A percentile compares a stretch with the other conserved stretches of the same genome.
These are phyloP conservation scores for Zelleria hepariella DNA, from an alignment of 2,888 invertebrate genomes.

Conservation along the genomic window DNA sequence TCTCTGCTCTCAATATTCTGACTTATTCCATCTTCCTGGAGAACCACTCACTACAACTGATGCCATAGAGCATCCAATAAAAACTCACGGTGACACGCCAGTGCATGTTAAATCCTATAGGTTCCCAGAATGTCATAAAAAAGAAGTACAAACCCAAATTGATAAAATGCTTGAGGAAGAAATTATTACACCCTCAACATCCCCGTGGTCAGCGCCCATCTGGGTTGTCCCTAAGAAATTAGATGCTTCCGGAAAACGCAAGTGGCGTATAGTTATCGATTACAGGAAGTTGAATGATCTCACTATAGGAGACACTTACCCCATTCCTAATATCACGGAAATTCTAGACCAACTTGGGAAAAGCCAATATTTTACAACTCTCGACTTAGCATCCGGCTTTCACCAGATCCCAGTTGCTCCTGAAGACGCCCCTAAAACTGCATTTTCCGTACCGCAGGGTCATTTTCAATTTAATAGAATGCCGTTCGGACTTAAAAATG, in stretches of 20 bases:
- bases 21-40: background rate
- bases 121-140: conserved; percentile 15
- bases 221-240: too few relatives aligned
- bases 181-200: conserved; percentile 13
- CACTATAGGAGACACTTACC: conserved; percentile 11
- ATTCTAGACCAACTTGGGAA: conserved; percentile 10
- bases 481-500: background rate
- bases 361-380: background rate
- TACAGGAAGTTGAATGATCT: conserved; percentile 13
- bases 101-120: conserved; percentile 17
- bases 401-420: background rate
- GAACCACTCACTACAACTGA: background rate
- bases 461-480: background rate
- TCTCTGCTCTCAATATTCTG: background rate
- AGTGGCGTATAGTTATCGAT: conserved; percentile 13
- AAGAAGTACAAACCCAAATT: conserved; percentile 15
- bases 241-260: too few relatives aligned
- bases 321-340: too few relatives aligned
- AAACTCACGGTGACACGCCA: conserved; percentile 10
- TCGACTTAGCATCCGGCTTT: background rate
- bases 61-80: background rate
- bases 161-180: conserved; percentile 7
- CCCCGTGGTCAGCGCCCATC: too few relatives aligned
- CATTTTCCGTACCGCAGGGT: background rate
- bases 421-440: background rate